Percentiles rank a stretch among this genome's conserved stretches.
Evolutionary conservation across 1,140 invertebrate genomes (phyloP).

Genomic region (Heliconius congener): DNA sequence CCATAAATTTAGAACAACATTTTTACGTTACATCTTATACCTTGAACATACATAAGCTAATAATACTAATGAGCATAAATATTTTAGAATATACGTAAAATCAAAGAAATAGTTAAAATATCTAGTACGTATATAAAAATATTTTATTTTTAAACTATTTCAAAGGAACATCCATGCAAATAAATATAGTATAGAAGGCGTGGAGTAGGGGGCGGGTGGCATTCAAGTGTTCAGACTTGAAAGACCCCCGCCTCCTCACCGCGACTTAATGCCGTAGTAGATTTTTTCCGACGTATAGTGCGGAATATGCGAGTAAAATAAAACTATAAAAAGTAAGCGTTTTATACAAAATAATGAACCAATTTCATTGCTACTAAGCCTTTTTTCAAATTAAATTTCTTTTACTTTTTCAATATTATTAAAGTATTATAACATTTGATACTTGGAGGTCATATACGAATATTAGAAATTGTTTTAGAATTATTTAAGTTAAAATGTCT

Average conservation of each 20-base stretch:
- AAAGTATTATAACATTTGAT: not conserved
- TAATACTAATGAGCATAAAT: not conserved
- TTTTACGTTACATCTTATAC: not conserved
- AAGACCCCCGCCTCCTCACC: slow-evolving; percentile 56
- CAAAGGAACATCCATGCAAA: slow-evolving; percentile 70
- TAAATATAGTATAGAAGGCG: slow-evolving; percentile 68
- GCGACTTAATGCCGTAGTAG: slow-evolving; percentile 72
- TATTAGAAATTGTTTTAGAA: not conserved
- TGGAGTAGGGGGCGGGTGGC: slow-evolving; percentile 53
- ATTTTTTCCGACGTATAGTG: slow-evolving; percentile 71
- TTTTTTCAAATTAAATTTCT: not conserved
- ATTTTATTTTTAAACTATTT: slow-evolving; percentile 39
- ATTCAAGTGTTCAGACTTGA: slow-evolving; percentile 65
- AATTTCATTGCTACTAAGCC: slow-evolving; percentile 29
- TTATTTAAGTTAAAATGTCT: not conserved
- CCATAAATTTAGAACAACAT: not conserved
- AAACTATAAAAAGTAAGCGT: slow-evolving; percentile 45
- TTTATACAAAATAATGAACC: slow-evolving; percentile 40
- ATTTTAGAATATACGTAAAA: not conserved
- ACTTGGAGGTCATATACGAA: not conserved
- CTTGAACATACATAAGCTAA: not conserved
- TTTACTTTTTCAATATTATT: not conserved
- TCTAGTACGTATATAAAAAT: not conserved
- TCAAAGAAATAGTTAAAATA: too few species aligned
- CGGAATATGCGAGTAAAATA: slow-evolving; percentile 50